A percentile compares a stretch with the other conserved stretches of the same genome.
Conservation (phyloP, 2,113 vertebrate genomes). For the Cyanistes caeruleus region DNA sequence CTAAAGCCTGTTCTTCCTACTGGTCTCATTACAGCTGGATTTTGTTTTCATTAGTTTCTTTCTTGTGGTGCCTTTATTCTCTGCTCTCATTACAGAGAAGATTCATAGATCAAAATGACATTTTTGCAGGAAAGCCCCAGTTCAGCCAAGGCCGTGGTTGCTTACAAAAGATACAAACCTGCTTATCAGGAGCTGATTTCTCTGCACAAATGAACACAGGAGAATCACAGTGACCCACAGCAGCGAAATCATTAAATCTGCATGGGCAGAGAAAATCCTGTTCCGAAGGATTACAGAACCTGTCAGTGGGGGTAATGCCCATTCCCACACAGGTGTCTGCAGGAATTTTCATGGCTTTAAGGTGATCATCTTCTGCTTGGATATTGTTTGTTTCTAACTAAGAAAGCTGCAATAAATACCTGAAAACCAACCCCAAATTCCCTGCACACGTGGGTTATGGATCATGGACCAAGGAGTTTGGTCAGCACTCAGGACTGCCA, state of each 20-base stretch:
- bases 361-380: background rate
- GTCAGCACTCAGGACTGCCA: background rate
- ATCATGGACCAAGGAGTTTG: background rate
- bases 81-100: constrained; percentile 33
- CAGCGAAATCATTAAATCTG: background rate
- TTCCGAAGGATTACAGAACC: background rate
- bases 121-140: background rate
- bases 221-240: background rate
- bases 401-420: background rate
- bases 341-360: background rate
- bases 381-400: background rate
- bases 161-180: background rate
- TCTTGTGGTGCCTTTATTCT: constrained; percentile 56
- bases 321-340: background rate
- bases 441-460: accelerated
- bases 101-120: constrained; percentile 54
- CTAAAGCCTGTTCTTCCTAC: constrained; percentile 23
- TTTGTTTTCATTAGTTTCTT: constrained; percentile 67
- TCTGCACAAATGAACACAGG: background rate
- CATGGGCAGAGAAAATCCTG: background rate
- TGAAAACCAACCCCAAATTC: background rate
- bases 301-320: background rate
- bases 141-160: background rate
- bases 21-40: constrained; percentile 57
- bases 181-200: constrained; percentile 20